A percentile compares a stretch with the other conserved stretches of the same genome.
Conservation (phyloP, 2,113 vertebrate genomes). For the Pelusios castaneus region DNA sequence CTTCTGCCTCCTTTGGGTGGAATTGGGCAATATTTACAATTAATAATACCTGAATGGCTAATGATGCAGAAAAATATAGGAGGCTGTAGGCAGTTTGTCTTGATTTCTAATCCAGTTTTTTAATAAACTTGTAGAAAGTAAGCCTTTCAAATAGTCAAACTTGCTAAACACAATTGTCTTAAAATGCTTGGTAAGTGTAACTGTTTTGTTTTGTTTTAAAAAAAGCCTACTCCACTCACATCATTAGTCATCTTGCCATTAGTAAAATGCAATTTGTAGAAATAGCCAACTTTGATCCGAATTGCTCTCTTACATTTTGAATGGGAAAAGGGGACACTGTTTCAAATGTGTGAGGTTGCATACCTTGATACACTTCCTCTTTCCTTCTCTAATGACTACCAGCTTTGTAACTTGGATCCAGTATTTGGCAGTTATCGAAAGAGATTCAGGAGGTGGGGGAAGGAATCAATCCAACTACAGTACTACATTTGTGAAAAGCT, state of each 20-base stretch:
- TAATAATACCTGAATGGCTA: neutral
- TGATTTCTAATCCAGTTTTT: neutral
- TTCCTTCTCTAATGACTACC: neutral
- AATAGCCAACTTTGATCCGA: neutral
- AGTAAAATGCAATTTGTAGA: neutral
- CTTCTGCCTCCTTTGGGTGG: neutral
- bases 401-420: neutral
- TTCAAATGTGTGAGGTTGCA: neutral
- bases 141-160: neutral
- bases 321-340: neutral
- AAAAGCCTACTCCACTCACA: neutral
- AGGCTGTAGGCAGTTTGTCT: neutral
- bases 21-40: neutral
- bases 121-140: neutral
- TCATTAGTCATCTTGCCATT: neutral
- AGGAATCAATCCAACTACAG: neutral
- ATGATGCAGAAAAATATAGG: neutral
- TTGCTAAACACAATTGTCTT: neutral
- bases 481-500: neutral
- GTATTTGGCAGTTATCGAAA: neutral
- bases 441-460: neutral
- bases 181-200: neutral
- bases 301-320: neutral
- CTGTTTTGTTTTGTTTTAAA: fast-evolving
- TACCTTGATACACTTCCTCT: neutral